Evolutionary conservation across 2,113 vertebrate species (phyloP).

Genomic region (Istiophorus platypterus): DNA sequence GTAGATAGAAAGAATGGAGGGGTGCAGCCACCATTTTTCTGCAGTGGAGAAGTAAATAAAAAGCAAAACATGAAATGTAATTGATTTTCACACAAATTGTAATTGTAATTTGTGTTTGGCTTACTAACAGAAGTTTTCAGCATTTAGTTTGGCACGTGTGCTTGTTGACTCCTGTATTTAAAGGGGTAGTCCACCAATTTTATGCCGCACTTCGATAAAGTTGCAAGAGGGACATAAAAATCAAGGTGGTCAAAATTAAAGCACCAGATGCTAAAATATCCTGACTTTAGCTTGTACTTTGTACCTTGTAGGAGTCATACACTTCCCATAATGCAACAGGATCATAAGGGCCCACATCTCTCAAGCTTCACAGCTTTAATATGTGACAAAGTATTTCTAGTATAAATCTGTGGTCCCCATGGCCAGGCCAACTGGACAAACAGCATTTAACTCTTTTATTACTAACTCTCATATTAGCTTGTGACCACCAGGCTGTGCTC

Average conservation of each 20-base stretch:
- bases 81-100: too few species aligned
- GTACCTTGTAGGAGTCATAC: too few species aligned
- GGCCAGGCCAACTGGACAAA: not conserved
- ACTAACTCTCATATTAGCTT: not conserved
- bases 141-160: too few species aligned
- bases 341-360: not conserved
- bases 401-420: not conserved
- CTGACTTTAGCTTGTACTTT: not conserved
- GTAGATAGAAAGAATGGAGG: constrained; percentile 74
- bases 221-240: not conserved
- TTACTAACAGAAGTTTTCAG: too few species aligned
- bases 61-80: not conserved
- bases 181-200: too few species aligned
- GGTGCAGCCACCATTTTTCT: constrained; percentile 77
- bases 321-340: not conserved
- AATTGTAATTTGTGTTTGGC: too few species aligned
- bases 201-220: not conserved
- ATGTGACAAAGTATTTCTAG: not conserved
- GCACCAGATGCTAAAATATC: too few species aligned
- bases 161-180: too few species aligned
- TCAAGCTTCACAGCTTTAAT: not conserved
- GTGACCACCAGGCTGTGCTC: constrained; percentile 24
- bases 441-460: not conserved
- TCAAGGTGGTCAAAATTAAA: not conserved
- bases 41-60: constrained; percentile 24